These are phyloP conservation scores for Speoplatyrhinus poulsoni DNA, from an alignment of 2,113 vertebrate genomes.

Conservation along the genomic window DNA sequence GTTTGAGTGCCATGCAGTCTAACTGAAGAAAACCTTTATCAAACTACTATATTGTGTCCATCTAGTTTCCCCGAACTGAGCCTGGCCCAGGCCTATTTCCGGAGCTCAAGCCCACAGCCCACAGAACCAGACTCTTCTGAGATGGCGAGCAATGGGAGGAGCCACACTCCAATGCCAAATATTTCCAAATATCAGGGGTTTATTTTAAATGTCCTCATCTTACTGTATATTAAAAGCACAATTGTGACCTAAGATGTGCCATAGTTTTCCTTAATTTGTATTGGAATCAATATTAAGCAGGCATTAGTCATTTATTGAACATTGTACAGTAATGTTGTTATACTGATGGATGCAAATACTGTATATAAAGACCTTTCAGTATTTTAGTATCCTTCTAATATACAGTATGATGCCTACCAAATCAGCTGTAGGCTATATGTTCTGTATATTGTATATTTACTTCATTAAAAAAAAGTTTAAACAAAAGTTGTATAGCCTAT, in stretches of 20 bases:
- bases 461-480: no score
- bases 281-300: slow-evolving; percentile 33
- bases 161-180: slow-evolving; percentile 62
- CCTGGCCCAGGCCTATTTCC: slow-evolving; percentile 66
- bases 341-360: background rate
- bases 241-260: slow-evolving; percentile 51
- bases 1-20: no score
- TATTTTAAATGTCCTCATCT: slow-evolving; percentile 63
- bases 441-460: background rate
- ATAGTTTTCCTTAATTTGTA: slow-evolving; percentile 45
- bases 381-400: no score
- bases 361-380: no score
- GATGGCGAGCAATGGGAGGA: slow-evolving; percentile 43
- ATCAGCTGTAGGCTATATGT: background rate
- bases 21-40: slow-evolving; percentile 5
- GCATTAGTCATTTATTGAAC: background rate
- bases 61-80: slow-evolving; percentile 57
- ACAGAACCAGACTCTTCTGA: slow-evolving; percentile 43
- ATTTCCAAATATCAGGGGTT: slow-evolving; percentile 61
- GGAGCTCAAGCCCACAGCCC: slow-evolving; percentile 53
- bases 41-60: slow-evolving; percentile 42
- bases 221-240: slow-evolving; percentile 52
- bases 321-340: background rate
- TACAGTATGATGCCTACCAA: background rate
- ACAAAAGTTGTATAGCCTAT: background rate